phyloP scores from a whole-genome alignment of 2,113 vertebrate genomes.

The Phaethon lepturus region DNA sequence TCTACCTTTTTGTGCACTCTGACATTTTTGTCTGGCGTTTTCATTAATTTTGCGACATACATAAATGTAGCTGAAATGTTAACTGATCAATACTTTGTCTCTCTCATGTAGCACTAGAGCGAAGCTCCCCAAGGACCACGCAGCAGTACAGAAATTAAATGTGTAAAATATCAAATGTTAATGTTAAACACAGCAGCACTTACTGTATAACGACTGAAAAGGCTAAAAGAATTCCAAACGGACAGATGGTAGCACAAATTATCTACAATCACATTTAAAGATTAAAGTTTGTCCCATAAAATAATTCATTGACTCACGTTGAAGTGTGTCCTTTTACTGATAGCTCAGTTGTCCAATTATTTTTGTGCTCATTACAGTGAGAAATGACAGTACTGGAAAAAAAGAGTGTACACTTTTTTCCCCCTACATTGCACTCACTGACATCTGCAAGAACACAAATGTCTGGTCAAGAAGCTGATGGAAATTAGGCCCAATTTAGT shows the following conservation, averaged over 20 bases:
- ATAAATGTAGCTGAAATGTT: slow-evolving; percentile 92
- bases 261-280: slow-evolving; percentile 89
- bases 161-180: slow-evolving; percentile 96
- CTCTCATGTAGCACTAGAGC: slow-evolving; percentile 83
- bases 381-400: slow-evolving; percentile 76
- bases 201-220: slow-evolving; percentile 83
- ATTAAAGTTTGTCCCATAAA: slow-evolving; percentile 85
- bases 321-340: slow-evolving; percentile 84
- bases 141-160: slow-evolving; percentile 89
- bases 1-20: slow-evolving; percentile 87
- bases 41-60: slow-evolving; percentile 90
- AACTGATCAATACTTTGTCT: slow-evolving; percentile 97
- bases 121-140: slow-evolving; percentile 78
- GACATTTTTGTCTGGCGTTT: slow-evolving; percentile 92
- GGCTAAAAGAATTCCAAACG: slow-evolving; percentile 85
- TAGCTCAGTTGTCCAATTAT: slow-evolving; percentile 83
- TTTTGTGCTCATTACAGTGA: slow-evolving; percentile 82
- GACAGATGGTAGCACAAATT: slow-evolving; percentile 89
- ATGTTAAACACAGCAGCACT: slow-evolving; percentile 87
- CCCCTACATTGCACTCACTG: slow-evolving; percentile 28
- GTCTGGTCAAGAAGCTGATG: slow-evolving; percentile 68
- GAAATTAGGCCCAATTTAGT: slow-evolving; percentile 71
- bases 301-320: slow-evolving; percentile 81
- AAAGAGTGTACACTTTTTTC: slow-evolving; percentile 27
- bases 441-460: slow-evolving; percentile 69